Percentiles rank a stretch among this genome's conserved stretches.
Conservation (phyloP, 2,797 vertebrate species). For the Diplodus sargus region DNA sequence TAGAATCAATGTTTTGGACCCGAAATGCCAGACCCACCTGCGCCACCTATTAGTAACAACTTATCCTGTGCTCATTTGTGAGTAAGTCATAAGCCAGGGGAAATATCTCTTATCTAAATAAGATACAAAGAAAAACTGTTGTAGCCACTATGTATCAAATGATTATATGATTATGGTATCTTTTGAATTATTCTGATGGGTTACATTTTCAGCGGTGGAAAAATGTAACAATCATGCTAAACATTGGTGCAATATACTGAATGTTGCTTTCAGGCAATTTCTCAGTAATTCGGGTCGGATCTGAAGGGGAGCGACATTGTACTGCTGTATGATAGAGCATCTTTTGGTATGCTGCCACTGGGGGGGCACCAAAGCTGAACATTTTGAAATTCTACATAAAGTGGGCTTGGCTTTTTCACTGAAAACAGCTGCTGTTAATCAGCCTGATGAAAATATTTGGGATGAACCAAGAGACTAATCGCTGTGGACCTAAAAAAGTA, state of each 20-base stretch:
- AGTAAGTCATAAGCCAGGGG: background rate
- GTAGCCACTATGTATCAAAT: background rate
- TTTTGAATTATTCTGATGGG: background rate
- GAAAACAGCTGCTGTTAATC: slow-evolving; percentile 12
- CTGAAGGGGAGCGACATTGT: background rate
- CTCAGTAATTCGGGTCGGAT: background rate
- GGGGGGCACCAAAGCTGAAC: background rate
- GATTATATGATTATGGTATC: background rate
- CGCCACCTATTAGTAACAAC: background rate
- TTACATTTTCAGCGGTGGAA: background rate
- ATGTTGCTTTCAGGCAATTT: too few relatives aligned
- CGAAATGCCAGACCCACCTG: background rate
- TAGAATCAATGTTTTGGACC: too few relatives aligned
- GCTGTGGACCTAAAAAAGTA: background rate
- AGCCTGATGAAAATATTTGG: background rate
- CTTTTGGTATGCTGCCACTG: background rate
- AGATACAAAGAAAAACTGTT: background rate
- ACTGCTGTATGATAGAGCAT: background rate
- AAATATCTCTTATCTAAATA: too few relatives aligned
- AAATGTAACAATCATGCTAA: background rate
- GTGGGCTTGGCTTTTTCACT: background rate
- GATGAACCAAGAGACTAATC: background rate
- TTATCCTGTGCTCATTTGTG: background rate
- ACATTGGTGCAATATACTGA: too few relatives aligned
- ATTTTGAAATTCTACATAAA: background rate